Evolutionary conservation across 2,797 vertebrate species (phyloP).

Genomic region (Centropyge bicolor): DNA sequence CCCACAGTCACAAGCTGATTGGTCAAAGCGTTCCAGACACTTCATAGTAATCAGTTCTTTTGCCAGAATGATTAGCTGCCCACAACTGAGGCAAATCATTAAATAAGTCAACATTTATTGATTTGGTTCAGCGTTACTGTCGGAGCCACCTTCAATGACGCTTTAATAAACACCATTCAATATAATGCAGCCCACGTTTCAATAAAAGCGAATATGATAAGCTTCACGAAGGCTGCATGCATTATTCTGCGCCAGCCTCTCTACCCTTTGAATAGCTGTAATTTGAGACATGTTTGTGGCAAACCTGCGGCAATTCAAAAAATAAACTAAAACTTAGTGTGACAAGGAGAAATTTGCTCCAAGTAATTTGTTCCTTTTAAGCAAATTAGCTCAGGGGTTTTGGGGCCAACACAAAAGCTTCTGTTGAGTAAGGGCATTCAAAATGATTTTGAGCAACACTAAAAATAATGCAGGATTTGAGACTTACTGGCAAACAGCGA

Average conservation of each 20-base stretch:
- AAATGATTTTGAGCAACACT: slow-evolving; percentile 36
- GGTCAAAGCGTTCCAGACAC: background rate
- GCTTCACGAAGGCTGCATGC: slow-evolving; percentile 3
- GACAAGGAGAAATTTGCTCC: slow-evolving; percentile 21
- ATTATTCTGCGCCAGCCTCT: background rate
- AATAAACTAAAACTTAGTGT: slow-evolving; percentile 8
- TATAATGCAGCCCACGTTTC: background rate
- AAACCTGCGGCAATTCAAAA: background rate
- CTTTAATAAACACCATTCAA: background rate
- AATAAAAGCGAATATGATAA: slow-evolving; percentile 6
- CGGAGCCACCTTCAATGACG: background rate
- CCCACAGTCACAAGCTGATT: background rate
- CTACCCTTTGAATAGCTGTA: background rate
- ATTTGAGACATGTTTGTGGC: slow-evolving; percentile 1
- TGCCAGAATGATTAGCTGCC: slow-evolving; percentile 11
- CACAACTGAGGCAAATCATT: slow-evolving; percentile 7
- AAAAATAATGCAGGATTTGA: slow-evolving; percentile 52
- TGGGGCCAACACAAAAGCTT: slow-evolving; percentile 28
- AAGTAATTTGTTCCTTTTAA: slow-evolving; percentile 43
- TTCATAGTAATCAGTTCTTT: background rate
- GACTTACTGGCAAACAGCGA: slow-evolving; percentile 46
- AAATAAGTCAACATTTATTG: background rate
- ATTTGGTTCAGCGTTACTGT: background rate
- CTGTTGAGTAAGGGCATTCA: slow-evolving; percentile 35
- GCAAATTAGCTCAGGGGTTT: slow-evolving; percentile 39